These are phyloP conservation scores for Microcebus jonahi DNA, from an alignment of 2,113 vertebrate genomes.

Conservation along the genomic window DNA sequence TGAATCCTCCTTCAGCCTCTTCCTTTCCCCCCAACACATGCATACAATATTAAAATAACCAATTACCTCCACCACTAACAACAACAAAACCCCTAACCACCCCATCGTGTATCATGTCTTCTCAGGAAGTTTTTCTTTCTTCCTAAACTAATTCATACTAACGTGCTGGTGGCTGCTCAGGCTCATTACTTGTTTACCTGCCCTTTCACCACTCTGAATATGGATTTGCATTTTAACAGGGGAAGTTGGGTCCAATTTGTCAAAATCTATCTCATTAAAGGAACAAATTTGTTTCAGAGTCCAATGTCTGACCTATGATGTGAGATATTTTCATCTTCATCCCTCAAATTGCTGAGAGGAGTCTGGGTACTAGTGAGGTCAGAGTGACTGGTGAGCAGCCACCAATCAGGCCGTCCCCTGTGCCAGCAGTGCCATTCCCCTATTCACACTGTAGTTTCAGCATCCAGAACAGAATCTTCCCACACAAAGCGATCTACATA, in stretches of 20 bases:
- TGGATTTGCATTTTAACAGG: not conserved
- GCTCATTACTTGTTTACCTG: not conserved
- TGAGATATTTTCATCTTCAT: conserved; percentile 12
- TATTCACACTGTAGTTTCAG: not conserved
- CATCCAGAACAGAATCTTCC: not conserved
- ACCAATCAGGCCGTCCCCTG: not conserved
- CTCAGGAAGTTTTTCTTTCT: not conserved
- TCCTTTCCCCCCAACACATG: too few species aligned
- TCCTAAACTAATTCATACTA: not conserved
- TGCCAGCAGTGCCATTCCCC: not conserved
- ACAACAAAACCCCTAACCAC: not conserved
- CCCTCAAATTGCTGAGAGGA: not conserved
- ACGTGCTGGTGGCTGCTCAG: not conserved
- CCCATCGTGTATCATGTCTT: not conserved
- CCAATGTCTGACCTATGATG: not conserved
- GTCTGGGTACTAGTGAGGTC: not conserved
- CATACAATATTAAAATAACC: not conserved
- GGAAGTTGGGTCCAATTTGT: not conserved
- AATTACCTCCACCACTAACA: not conserved
- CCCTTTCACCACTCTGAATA: not conserved
- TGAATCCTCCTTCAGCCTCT: not conserved
- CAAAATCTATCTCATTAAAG: not conserved
- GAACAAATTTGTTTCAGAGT: conserved; percentile 31
- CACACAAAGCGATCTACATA: not conserved
- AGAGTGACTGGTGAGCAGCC: not conserved